Base-by-base conservation (phyloP, 2,888 invertebrate species). In the Pomacea canaliculata region DNA sequence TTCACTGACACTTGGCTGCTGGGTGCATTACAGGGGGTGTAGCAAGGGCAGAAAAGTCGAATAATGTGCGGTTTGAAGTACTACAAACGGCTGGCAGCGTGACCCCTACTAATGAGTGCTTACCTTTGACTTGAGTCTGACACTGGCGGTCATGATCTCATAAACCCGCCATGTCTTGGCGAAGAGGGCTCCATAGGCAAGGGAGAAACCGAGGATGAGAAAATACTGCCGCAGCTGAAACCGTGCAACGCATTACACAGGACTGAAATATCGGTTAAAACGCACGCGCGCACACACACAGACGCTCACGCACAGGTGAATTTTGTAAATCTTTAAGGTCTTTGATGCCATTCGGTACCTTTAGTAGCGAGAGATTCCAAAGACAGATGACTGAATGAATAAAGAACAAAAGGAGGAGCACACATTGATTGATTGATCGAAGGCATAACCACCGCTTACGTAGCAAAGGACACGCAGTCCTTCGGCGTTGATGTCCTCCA, bases 81-180 rank as follows among this genome's bases (percentile, higher is more conserved):
- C 37, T 37, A 5, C 37, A 37, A 37, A 37, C 37, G 5, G 37
- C 5, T 37, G 5, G 3, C 5, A 37, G 37, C 37, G 37, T 37
- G 3, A 37, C 37, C 0, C 37, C 37, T 5, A 59, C 10, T 27
- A 62, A 65, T 12, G 27, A 7, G 10, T 37, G 65, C 77, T 9
- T 68, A 82, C 82, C 76, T 68, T 80, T 48, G 73, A 78, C 73
- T 82, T 82, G 4, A 81, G 75, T 46, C 68, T 51, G 27, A 27
- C 37, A n/a, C 77, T 78, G n/a, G 84, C 81, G 27, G 83, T 80
- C 76, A 87, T 86, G 65, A 87, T 77, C 19, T 83, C 78, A 66
- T 87, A 84, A 3, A 86, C 85, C 65, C 87, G 73, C 82, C 85
- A 87, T 0, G 85, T 87, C 78, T 87, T 87, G 46, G 85, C 84